These are phyloP conservation scores for Dynastes tityus DNA, from an alignment of 2,888 invertebrate species.

Conservation along the genomic window DNA sequence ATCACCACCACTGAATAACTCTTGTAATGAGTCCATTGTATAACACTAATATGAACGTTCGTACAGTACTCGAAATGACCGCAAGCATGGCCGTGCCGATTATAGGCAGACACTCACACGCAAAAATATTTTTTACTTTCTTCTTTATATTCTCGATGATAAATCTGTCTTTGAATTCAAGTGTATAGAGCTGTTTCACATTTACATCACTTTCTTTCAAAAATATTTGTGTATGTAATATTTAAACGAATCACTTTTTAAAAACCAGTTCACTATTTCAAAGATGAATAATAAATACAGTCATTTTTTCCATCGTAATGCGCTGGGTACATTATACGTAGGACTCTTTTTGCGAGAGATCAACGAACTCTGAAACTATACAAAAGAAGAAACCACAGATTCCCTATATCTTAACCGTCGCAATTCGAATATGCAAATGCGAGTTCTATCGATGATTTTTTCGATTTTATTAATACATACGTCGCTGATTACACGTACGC, in stretches of 20 bases:
- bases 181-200: neutral
- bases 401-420: slow-evolving; percentile 34
- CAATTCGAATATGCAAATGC: slow-evolving; percentile 28
- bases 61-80: slow-evolving; percentile 56
- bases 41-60: slow-evolving; percentile 59
- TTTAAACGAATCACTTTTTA: no score
- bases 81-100: slow-evolving; percentile 61
- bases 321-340: neutral
- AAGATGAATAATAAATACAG: neutral
- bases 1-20: slow-evolving; percentile 68
- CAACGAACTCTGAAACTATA: slow-evolving; percentile 43
- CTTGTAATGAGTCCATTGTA: slow-evolving; percentile 72
- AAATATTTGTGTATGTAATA: neutral
- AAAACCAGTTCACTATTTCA: neutral
- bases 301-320: slow-evolving; percentile 20
- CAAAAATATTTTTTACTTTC: slow-evolving; percentile 32
- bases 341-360: slow-evolving; percentile 22
- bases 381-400: slow-evolving; percentile 35
- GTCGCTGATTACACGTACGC: slow-evolving; percentile 25
- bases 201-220: neutral
- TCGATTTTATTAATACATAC: neutral
- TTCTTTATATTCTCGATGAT: neutral
- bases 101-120: slow-evolving; percentile 55
- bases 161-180: neutral
- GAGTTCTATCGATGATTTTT: slow-evolving; percentile 5